Conservation (phyloP, 37 sponge, comb jelly and placozoan genomes). For the Ianthella basta region DNA sequence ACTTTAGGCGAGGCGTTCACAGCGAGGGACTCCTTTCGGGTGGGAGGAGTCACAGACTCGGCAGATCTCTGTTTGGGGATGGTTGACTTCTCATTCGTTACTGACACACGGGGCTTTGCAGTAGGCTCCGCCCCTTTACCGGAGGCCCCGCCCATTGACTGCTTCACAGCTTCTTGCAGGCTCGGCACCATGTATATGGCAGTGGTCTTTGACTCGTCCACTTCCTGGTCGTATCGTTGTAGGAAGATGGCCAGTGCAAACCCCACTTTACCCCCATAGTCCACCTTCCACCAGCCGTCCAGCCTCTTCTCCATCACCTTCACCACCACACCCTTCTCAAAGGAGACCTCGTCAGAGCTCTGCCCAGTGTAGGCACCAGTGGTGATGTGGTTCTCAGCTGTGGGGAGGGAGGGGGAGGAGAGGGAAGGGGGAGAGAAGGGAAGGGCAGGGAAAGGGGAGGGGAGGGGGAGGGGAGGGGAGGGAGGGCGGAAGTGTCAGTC, state of each 20-base stretch:
- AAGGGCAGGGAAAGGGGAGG: too few species aligned
- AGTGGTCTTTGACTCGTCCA: neutral
- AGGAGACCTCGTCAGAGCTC: constrained; percentile 72
- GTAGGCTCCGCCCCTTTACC: neutral
- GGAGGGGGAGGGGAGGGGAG: too few species aligned
- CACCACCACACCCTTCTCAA: constrained; percentile 83
- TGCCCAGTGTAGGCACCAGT: constrained; percentile 62
- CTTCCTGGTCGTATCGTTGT: constrained; percentile 39
- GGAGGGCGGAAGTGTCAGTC: too few species aligned
- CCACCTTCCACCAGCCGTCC: constrained; percentile 91
- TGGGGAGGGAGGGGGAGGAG: too few species aligned
- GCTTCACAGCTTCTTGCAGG: constrained; percentile 40
- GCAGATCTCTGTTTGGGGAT: too few species aligned
- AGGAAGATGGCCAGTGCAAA: constrained; percentile 78
- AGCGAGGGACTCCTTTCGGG: too few species aligned
- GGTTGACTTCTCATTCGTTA: neutral
- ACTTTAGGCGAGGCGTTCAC: too few species aligned
- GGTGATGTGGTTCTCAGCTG: constrained; percentile 74
- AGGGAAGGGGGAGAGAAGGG: too few species aligned
- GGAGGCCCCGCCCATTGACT: neutral
- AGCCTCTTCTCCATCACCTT: constrained; percentile 82
- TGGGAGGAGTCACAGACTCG: too few species aligned
- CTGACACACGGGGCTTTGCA: neutral
- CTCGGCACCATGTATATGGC: constrained; percentile 37
- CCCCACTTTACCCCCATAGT: constrained; percentile 74